A percentile compares a stretch with the other conserved stretches of the same genome.
These are phyloP conservation scores for Dioctria linearis DNA, from an alignment of 2,888 invertebrate genomes.

Conservation along the genomic window DNA sequence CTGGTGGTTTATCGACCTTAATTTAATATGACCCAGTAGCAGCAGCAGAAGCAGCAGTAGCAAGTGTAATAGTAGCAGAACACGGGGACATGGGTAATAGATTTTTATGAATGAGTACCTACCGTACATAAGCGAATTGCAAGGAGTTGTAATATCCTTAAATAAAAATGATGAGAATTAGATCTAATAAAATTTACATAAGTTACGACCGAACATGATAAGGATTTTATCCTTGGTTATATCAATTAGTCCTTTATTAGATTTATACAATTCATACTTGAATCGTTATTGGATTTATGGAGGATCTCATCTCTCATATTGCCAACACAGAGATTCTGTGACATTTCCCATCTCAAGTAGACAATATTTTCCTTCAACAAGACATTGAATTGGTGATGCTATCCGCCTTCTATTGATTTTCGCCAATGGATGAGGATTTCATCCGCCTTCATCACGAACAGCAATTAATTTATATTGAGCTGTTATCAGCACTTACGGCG, in stretches of 20 bases:
- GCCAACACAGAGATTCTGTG: background rate
- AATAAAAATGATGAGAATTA: background rate
- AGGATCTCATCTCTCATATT: conserved; percentile 1
- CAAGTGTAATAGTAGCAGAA: no score
- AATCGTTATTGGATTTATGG: conserved; percentile 40
- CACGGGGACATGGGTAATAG: conserved; percentile 25
- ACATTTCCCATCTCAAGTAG: conserved; percentile 3
- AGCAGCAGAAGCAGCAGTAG: background rate
- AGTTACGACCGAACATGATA: conserved; percentile 17
- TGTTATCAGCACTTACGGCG: conserved; percentile 45
- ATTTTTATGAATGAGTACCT: conserved; percentile 16
- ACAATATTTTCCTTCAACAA: conserved; percentile 6
- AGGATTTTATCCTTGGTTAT: conserved; percentile 25
- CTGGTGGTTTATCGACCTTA: conserved; percentile 41
- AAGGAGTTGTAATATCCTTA: background rate
- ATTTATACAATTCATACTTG: conserved; percentile 47
- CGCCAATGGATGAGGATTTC: background rate
- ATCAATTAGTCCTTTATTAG: conserved; percentile 49
- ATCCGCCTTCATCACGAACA: conserved; percentile 18
- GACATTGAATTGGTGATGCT: conserved; percentile 25
- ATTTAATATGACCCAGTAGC: conserved; percentile 2
- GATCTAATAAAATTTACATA: conserved; percentile 46
- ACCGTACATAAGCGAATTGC: background rate
- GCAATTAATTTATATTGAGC: conserved; percentile 37
- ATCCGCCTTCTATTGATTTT: conserved; percentile 20